Evolutionary conservation across 1,140 invertebrate genomes (phyloP), one percentile per base, ranked within the genome.

Genomic region (Drosophila tropicalis): DNA sequence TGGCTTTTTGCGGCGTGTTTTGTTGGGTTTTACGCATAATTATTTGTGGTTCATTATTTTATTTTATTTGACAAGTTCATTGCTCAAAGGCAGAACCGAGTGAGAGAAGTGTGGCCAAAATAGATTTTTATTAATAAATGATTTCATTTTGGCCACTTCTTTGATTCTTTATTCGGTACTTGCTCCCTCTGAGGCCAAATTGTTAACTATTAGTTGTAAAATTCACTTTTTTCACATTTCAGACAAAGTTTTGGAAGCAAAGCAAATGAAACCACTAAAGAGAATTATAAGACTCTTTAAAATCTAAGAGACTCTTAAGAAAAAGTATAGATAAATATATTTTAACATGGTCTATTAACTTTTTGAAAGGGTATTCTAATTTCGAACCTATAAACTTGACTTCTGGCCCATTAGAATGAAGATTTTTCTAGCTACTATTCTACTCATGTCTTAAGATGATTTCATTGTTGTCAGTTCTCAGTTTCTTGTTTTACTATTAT

Each of bases 11-110:
- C 57, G 44, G 65, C 44, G 44, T 51, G 44, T 51, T 51, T 51
- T 61, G 54, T 41, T 68, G 41, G 67, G 56, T 55, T 72, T 77
- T 67, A 67, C 70, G 71, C 71, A 85, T 78, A 60, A 78, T 72
- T 69, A 85, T 75, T 71, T 67, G 62, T 32, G 55, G 58, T 70
- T 78, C 70, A 67, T 72, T 76, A 65, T 63, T 40, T 41, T n/a
- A n/a, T 29, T 55, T 65, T 66, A 40, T 40, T 64, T 47, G 34
- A 25, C 34, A 41, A 61, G n/a, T 47, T n/a, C 25, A 36, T 73
- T 57, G 41, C 17, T 40, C 19, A 41, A 73, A 75, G 73, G 64
- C 55, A 51, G 44, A 51, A 12, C 44, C 17, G 17, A 51, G 71
- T 74, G 70, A 54, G 65, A 62, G 34, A 75, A 68, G 40, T 63